These are phyloP conservation scores for Zoroaster sp. DNA, from an alignment of 53 echinoderm and acorn worm genomes.

Conservation along the genomic window DNA sequence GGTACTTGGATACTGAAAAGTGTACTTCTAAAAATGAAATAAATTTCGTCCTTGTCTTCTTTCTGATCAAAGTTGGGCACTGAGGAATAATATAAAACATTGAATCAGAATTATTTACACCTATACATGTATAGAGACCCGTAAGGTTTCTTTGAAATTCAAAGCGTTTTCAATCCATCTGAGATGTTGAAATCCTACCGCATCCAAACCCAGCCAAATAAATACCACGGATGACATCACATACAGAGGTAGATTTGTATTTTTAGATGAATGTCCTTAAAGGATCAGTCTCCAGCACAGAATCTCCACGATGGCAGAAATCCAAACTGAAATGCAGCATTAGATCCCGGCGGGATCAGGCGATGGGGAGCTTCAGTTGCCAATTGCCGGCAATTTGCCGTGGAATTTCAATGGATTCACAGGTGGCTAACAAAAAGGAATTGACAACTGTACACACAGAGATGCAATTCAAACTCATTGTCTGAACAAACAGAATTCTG, in stretches of 20 bases:
- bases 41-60: no score
- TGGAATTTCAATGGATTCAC: constrained; percentile 28
- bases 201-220: neutral
- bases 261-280: constrained; percentile 9
- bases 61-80: no score
- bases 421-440: neutral
- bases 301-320: neutral
- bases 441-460: neutral
- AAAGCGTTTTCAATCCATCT: neutral
- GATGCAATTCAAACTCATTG: neutral
- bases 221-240: constrained; percentile 32
- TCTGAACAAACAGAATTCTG: neutral
- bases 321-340: constrained; percentile 38
- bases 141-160: neutral
- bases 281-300: neutral
- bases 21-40: no score
- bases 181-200: neutral
- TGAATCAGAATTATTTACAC: no score
- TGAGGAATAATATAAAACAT: no score
- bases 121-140: no score
- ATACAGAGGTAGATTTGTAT: neutral
- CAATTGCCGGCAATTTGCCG: constrained; percentile 19
- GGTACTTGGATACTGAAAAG: no score
- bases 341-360: neutral
- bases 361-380: neutral